phyloP scores from a whole-genome alignment of 2,797 vertebrate genomes.

The Rhinatrema bivittatum region DNA sequence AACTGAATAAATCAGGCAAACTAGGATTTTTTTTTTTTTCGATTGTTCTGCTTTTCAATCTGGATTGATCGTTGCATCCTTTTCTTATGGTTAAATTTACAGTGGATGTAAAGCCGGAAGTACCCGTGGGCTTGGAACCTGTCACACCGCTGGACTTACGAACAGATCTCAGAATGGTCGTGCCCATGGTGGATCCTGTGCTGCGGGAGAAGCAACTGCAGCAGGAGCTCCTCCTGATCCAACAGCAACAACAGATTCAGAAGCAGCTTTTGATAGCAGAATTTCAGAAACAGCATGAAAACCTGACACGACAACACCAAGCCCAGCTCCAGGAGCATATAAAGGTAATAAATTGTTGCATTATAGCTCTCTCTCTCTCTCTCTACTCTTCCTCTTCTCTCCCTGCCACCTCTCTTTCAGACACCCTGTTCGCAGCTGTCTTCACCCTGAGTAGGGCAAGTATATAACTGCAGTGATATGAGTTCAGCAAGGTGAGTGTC shows the following conservation, averaged over 20 bases:
- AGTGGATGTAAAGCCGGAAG: constrained; percentile 88
- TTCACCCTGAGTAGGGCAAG: too few species aligned
- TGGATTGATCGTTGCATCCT: too few species aligned
- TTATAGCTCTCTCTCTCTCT: too few species aligned
- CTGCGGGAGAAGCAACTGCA: constrained; percentile 91
- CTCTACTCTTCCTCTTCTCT: too few species aligned
- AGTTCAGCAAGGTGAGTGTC: too few species aligned
- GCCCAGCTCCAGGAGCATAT: constrained; percentile 97
- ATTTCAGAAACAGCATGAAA: constrained; percentile 98
- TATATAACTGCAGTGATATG: too few species aligned
- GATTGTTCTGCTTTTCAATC: too few species aligned
- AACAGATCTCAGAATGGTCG: constrained; percentile 89
- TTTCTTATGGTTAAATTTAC: background rate
- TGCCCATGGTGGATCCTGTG: constrained; percentile 79
- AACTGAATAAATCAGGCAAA: too few species aligned
- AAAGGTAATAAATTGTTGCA: constrained; percentile 79
- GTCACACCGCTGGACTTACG: constrained; percentile 85
- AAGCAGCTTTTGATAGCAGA: constrained; percentile 95
- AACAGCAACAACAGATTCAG: constrained; percentile 98
- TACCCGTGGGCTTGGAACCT: constrained; percentile 73
- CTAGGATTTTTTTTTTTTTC: too few species aligned
- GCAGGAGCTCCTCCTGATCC: constrained; percentile 90
- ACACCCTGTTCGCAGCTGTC: too few species aligned
- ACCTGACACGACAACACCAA: constrained; percentile 93
- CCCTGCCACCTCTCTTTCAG: too few species aligned